phyloP scores from a whole-genome alignment of 2,113 vertebrate species.

The Mohoua ochrocephala region DNA sequence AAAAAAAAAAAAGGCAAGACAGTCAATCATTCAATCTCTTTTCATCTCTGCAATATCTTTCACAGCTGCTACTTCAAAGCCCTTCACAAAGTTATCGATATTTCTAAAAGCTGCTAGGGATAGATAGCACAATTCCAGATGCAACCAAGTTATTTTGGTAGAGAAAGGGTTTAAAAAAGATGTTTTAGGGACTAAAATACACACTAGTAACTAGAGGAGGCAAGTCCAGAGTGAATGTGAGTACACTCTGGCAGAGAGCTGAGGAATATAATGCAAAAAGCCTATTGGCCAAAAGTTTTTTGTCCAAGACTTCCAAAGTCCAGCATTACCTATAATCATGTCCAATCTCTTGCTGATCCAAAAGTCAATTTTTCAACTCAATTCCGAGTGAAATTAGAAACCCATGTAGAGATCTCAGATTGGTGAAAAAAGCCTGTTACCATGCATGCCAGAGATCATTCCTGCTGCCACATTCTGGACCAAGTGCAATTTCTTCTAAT shows the following conservation, averaged over 20 bases:
- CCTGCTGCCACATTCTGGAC: conserved; percentile 66
- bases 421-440: conserved; percentile 38
- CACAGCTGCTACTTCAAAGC: conserved; percentile 4
- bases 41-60: not conserved
- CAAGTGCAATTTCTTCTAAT: conserved; percentile 59
- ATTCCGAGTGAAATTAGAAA: conserved; percentile 56
- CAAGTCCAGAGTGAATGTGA: conserved; percentile 50
- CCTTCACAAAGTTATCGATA: not conserved
- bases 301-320: conserved; percentile 54
- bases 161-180: not conserved
- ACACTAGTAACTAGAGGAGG: conserved; percentile 3
- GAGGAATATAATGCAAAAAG: conserved; percentile 53
- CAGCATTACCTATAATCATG: conserved; percentile 59
- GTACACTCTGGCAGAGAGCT: conserved; percentile 24
- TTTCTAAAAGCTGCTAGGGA: not conserved
- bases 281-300: conserved; percentile 19
- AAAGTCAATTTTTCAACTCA: conserved; percentile 64
- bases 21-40: not conserved
- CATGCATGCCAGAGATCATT: conserved; percentile 62
- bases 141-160: not conserved
- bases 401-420: conserved; percentile 47
- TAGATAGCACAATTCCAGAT: not conserved
- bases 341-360: conserved; percentile 54
- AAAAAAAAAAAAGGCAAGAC: not conserved
- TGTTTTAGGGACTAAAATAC: not conserved